Percentiles rank a stretch among this genome's conserved stretches.
phyloP scores from a whole-genome alignment of 2,888 invertebrate genomes.

The Monopis laevigella region DNA sequence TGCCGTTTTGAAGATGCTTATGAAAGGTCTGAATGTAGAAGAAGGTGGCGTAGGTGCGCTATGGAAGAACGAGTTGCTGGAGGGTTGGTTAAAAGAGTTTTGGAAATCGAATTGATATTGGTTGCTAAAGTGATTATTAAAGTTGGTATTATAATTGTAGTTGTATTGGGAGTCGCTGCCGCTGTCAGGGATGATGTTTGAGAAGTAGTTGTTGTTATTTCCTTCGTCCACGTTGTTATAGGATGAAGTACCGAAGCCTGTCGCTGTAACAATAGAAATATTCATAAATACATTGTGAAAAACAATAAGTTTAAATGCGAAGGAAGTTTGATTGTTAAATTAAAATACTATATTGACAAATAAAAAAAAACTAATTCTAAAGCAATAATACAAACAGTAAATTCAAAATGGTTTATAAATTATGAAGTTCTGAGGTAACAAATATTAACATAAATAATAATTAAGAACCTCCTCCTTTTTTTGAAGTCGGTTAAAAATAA shows the following conservation, averaged over 20 bases:
- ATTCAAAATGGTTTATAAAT: too few species aligned
- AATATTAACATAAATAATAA: too few species aligned
- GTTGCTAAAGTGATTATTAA: constrained; percentile 44
- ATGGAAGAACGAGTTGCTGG: constrained; percentile 30
- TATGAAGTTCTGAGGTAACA: too few species aligned
- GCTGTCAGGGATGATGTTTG: constrained; percentile 65
- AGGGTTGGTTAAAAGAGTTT: constrained; percentile 24
- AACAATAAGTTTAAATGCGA: too few species aligned
- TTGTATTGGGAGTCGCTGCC: constrained; percentile 48
- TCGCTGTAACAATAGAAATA: constrained; percentile 38
- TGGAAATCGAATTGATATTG: constrained; percentile 43
- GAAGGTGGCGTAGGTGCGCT: constrained; percentile 17
- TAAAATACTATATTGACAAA: too few species aligned
- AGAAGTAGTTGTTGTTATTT: constrained; percentile 48
- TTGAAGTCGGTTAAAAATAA: too few species aligned
- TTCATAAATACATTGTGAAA: not conserved
- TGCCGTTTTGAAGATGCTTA: constrained; percentile 56
- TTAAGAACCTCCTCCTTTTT: too few species aligned
- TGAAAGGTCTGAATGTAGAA: constrained; percentile 52
- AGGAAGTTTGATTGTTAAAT: too few species aligned
- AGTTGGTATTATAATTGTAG: constrained; percentile 45
- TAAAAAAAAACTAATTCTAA: too few species aligned
- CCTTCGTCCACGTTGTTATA: constrained; percentile 49
- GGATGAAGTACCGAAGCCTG: constrained; percentile 45
- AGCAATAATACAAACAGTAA: too few species aligned